phyloP scores from a whole-genome alignment of 2,797 vertebrate genomes.

The Enteromius fasciolatus region DNA sequence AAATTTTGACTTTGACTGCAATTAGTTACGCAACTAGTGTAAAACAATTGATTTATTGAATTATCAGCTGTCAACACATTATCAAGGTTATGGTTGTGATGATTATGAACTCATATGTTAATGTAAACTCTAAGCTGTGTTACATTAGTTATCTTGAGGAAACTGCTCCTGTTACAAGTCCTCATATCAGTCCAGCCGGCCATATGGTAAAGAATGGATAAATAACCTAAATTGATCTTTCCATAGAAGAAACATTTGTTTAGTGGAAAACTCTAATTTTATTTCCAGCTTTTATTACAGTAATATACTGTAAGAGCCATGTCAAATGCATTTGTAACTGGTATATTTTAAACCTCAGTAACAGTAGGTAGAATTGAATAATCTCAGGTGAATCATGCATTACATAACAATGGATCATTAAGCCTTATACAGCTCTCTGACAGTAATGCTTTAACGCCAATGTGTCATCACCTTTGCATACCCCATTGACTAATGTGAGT shows the following conservation, averaged over 20 bases:
- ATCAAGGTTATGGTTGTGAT: not conserved
- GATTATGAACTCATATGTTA: not conserved
- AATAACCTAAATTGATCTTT: not conserved
- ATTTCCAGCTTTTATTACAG: not conserved
- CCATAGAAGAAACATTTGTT: not conserved
- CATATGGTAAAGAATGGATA: not conserved
- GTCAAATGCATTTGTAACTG: not conserved
- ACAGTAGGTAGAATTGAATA: not conserved
- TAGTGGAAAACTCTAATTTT: not conserved
- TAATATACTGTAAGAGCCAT: not conserved
- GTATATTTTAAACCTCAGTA: not conserved
- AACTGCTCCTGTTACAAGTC: not conserved
- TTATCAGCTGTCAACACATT: not conserved
- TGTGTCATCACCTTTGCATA: not conserved
- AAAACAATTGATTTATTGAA: not conserved
- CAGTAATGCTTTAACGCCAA: not conserved
- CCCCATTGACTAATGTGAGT: not conserved
- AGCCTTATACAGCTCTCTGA: not conserved
- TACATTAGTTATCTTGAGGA: not conserved
- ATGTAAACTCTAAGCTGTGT: not conserved
- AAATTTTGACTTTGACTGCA: not conserved
- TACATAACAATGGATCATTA: slow-evolving; percentile 1
- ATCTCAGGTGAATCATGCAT: not conserved
- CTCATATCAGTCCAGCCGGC: not conserved
- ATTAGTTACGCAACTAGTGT: no score